Evolutionary conservation across 2,113 vertebrate genomes (phyloP), one percentile per base, ranked within the genome.

Genomic region (Phalacrocorax carbo): DNA sequence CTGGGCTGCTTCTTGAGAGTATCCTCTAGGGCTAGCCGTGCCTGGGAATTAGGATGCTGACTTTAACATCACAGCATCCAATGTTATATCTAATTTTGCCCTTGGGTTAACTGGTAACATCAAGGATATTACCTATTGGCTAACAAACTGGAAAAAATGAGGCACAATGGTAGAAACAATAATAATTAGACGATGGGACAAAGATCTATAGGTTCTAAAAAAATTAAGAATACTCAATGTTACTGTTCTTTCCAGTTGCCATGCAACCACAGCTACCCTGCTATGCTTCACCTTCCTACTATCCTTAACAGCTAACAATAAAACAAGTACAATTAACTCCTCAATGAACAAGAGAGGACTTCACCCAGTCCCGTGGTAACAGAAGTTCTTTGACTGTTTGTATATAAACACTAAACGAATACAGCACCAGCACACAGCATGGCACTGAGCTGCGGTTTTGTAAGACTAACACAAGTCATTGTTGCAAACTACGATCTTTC

Each of bases 281-380:
- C 65, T 91, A 93, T 46, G 86, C 73, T 94, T 94, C 70, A 92
- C 89, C 77, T 82, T 96, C 94, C 83, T 96, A 91, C 94, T 96
- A 93, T 91, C 80, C 85, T 96, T 92, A 96, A 77, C 88, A 91
- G 88, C 76, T 94, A 94, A 94, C 91, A 90, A 92, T 89, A 49
- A 96, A 95, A 46, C 93, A 96, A 94, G 78, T 46, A 79, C 86
- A 93, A 94, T 94, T 92, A 96, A 93, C 93, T 97, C 91, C 89
- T 70, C 32, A 65, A 16, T 83, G 93, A 96, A 77, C 60, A 73
- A 93, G 78, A 87, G 58, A 88, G 94, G 91, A 82, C 71, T 85
- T 60, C 71, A 77, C 87, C 91, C 62, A 70, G 76, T 83, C 46
- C 61, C 11, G 6, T 48, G 46, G 90, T 52, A 90, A 51, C 48